A percentile compares a stretch with the other conserved stretches of the same genome.
phyloP scores from a whole-genome alignment of 2,113 vertebrate species.

The Phalacrocorax brasilianus region DNA sequence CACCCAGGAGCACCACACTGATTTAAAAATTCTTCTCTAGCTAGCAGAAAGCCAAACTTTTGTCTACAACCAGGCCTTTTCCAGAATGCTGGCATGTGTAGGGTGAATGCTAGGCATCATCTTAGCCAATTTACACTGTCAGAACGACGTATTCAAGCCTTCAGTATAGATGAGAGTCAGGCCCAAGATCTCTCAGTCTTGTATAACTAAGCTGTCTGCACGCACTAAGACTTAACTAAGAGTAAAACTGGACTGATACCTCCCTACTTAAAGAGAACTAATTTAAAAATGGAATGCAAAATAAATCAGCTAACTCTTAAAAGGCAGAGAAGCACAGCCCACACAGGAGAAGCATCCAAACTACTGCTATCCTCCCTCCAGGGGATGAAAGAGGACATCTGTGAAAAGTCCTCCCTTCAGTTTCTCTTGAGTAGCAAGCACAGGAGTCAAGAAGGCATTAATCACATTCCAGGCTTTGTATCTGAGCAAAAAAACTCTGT shows the following conservation, averaged over 20 bases:
- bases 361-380: background rate
- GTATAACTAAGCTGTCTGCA: background rate
- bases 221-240: conserved; percentile 1
- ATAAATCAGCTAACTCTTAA: conserved; percentile 49
- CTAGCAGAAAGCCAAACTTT: background rate
- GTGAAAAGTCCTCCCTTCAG: background rate
- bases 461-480: conserved; percentile 52
- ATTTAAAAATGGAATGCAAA: conserved; percentile 60
- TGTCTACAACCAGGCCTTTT: background rate
- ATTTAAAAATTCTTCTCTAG: background rate
- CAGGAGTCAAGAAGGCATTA: background rate
- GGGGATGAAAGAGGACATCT: background rate
- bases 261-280: conserved; percentile 10
- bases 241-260: conserved; percentile 18
- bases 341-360: background rate
- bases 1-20: background rate
- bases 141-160: background rate
- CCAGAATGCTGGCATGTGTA: background rate
- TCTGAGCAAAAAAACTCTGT: background rate
- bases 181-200: background rate
- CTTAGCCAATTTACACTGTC: background rate
- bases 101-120: background rate
- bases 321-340: conserved; percentile 1
- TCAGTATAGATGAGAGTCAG: background rate
- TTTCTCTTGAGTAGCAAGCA: background rate